Evolutionary conservation across 2,797 vertebrate genomes (phyloP).

Genomic region (Pelobates cultripes): DNA sequence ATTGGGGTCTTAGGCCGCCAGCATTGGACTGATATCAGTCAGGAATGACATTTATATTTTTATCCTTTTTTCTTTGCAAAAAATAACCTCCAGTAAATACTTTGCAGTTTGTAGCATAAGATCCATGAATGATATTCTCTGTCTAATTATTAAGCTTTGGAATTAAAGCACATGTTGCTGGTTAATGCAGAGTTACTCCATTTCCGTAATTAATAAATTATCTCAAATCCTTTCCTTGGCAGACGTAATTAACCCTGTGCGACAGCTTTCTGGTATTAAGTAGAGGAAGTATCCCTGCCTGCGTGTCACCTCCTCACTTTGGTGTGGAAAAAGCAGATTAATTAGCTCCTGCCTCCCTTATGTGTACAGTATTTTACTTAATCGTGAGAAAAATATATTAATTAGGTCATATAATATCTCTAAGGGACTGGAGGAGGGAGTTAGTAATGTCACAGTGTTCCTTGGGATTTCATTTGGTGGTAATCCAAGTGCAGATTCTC

Average conservation of each 20-base stretch:
- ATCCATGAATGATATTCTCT: no score
- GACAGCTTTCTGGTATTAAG: neutral
- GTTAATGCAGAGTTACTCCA: no score
- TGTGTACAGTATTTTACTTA: slow-evolving; percentile 33
- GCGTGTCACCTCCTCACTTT: neutral
- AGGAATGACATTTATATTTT: no score
- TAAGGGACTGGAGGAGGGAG: slow-evolving; percentile 24
- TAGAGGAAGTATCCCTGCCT: neutral
- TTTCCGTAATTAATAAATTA: no score
- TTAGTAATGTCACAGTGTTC: slow-evolving; percentile 37
- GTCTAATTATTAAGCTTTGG: no score
- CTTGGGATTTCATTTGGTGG: slow-evolving; percentile 21
- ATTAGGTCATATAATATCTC: slow-evolving; percentile 34
- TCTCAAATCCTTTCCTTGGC: neutral
- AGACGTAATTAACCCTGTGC: neutral
- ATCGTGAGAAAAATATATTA: slow-evolving; percentile 38
- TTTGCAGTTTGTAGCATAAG: no score
- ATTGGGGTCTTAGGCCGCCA: no score
- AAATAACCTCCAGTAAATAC: no score
- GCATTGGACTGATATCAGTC: no score
- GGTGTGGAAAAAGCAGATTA: slow-evolving; percentile 8
- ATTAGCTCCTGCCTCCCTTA: slow-evolving; percentile 31
- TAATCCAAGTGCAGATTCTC: slow-evolving; percentile 23
- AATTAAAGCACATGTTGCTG: no score
- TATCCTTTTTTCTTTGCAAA: no score